Evolutionary conservation across 2,113 vertebrate species (phyloP).

Genomic region (Trogon melanurus): DNA sequence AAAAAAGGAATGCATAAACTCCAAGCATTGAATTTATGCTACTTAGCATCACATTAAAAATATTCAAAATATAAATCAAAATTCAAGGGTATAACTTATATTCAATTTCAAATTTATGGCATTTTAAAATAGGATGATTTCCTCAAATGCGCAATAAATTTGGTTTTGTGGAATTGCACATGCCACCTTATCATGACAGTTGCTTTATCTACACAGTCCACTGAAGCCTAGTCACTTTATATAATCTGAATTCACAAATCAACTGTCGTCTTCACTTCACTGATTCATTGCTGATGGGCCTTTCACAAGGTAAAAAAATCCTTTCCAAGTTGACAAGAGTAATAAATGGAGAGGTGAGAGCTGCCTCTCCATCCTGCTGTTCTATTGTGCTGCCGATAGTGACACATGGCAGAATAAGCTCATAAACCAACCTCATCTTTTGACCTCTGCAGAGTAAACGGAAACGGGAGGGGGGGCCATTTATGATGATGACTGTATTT

Average conservation of each 20-base stretch:
- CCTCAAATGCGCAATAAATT: slow-evolving; percentile 94
- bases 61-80: slow-evolving; percentile 90
- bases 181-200: slow-evolving; percentile 86
- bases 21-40: slow-evolving; percentile 71
- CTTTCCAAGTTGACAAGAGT: slow-evolving; percentile 82
- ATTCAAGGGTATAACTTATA: slow-evolving; percentile 90
- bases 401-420: slow-evolving; percentile 88
- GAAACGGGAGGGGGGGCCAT: slow-evolving; percentile 78
- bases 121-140: slow-evolving; percentile 96
- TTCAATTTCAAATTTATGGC: slow-evolving; percentile 92
- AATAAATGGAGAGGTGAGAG: slow-evolving; percentile 85
- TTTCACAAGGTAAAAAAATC: slow-evolving; percentile 81
- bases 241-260: slow-evolving; percentile 96
- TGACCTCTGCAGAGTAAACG: slow-evolving; percentile 85
- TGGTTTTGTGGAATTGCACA: slow-evolving; percentile 86
- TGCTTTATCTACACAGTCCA: slow-evolving; percentile 85
- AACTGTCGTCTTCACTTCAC: slow-evolving; percentile 84
- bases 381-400: slow-evolving; percentile 75
- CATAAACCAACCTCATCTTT: slow-evolving; percentile 87
- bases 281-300: slow-evolving; percentile 85
- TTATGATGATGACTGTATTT: slow-evolving; percentile 87
- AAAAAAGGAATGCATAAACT: slow-evolving; percentile 72
- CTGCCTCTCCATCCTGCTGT: slow-evolving; percentile 80
- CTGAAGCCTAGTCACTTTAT: slow-evolving; percentile 88
- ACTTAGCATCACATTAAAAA: slow-evolving; percentile 85